Base-by-base conservation (phyloP, 2,888 invertebrate species). In the Lingula anatina region DNA sequence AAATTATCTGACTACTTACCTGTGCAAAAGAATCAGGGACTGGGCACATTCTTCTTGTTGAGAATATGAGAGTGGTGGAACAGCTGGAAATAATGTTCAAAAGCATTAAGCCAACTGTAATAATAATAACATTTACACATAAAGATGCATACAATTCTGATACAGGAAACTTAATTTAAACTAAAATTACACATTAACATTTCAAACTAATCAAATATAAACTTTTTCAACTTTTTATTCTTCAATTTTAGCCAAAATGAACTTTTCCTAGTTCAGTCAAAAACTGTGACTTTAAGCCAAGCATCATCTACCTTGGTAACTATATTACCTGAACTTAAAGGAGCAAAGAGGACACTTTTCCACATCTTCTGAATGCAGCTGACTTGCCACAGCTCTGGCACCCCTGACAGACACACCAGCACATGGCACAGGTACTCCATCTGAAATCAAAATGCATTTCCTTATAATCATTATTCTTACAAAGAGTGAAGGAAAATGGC, bases 301-400 rank as follows among this genome's bases (percentile, higher is more conserved):
- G 27, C 15, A n/a, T 35, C 24, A 44, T 25, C 21, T 18, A 31
- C 26, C 21, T 26, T 39, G 9, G 15, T 15, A 20, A 25, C 5
- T n/a, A 18, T 5, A 31, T 39, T 39, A 39, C 40, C n/a, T n/a
- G n/a, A 39, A 39, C 40, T 39, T 9, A 31, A 15, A 31, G 40
- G 21, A 39, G 40, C 9, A 18, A 43, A 7, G 2, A 68, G 51
- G 4, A 70, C 50, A 31, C 57, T 43, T 40, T 61, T 60, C 70
- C 70, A 70, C 47, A 62, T 59, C 37, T 60, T 59, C 25, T 56
- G 39, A 28, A 65, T 60, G 5, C 59, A 45, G 12, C 59, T 50
- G 7, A 70, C 50, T 36, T 55, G 56, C 66, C 66, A 65, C 20
- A 68, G 55, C 28, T 61, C 57, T 24, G 62, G 60, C 1, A 64